These are phyloP conservation scores for Naja naja DNA, from an alignment of 2,113 vertebrate genomes.

Conservation along the genomic window DNA sequence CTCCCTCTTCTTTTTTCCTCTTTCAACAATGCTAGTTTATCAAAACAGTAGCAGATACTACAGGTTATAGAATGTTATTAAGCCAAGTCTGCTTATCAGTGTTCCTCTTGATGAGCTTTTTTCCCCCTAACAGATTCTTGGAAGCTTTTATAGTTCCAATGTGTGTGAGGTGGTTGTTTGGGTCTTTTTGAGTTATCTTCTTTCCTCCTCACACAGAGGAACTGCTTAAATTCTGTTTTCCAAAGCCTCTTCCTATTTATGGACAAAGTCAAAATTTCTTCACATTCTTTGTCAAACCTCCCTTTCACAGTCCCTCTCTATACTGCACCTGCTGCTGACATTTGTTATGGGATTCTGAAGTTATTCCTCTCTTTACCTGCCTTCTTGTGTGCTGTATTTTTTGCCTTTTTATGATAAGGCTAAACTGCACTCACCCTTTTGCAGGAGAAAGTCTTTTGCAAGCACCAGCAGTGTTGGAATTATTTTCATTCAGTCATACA, in stretches of 20 bases:
- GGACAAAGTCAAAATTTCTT: not conserved
- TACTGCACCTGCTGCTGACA: not conserved
- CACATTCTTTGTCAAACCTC: not conserved
- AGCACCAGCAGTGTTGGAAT: not conserved
- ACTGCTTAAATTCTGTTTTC: not conserved
- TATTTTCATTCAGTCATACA: not conserved
- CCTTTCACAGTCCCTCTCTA: not conserved
- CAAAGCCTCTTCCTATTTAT: not conserved
- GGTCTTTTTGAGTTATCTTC: not conserved
- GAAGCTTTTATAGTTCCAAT: not conserved
- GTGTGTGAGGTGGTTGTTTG: not conserved
- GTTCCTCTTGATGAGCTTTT: not conserved
- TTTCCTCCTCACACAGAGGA: not conserved
- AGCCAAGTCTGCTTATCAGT: not conserved
- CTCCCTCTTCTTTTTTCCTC: not conserved
- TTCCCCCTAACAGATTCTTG: not conserved
- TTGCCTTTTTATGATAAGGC: slow-evolving; percentile 3
- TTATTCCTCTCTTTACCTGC: not conserved
- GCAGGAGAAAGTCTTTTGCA: not conserved
- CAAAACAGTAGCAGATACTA: not conserved
- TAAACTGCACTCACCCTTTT: not conserved
- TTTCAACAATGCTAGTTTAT: not conserved
- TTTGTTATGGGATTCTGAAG: not conserved
- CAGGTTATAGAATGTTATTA: not conserved
- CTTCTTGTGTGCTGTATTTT: not conserved